These are phyloP conservation scores for Electrophaes corylata DNA, from an alignment of 2,888 invertebrate genomes.

Conservation along the genomic window DNA sequence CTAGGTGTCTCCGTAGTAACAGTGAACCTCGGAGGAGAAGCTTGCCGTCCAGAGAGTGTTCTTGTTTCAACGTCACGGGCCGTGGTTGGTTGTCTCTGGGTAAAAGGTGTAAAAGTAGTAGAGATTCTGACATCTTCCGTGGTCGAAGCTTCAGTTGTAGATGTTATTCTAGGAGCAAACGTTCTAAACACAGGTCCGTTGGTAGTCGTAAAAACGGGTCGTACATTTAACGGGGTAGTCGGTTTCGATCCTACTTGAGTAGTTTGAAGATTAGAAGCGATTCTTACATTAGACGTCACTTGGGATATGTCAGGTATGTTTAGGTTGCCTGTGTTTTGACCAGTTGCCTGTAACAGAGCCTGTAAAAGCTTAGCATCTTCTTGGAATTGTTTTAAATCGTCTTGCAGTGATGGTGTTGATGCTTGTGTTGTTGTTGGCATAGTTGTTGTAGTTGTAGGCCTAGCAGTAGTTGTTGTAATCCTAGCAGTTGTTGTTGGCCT, in stretches of 20 bases:
- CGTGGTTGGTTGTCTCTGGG: slow-evolving; percentile 57
- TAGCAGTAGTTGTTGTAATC: slow-evolving; percentile 41
- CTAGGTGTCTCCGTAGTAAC: slow-evolving; percentile 73
- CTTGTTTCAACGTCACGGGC: slow-evolving; percentile 46
- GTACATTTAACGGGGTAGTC: slow-evolving; percentile 66
- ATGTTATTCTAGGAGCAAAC: slow-evolving; percentile 58
- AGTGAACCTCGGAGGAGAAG: slow-evolving; percentile 53
- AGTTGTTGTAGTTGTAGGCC: slow-evolving; percentile 36
- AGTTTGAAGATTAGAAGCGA: slow-evolving; percentile 70
- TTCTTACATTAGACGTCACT: slow-evolving; percentile 73
- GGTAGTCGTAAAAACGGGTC: slow-evolving; percentile 67
- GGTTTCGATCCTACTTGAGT: slow-evolving; percentile 68
- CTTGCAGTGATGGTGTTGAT: slow-evolving; percentile 57
- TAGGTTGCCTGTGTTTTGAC: slow-evolving; percentile 57
- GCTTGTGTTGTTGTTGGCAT: slow-evolving; percentile 52
- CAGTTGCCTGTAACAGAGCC: slow-evolving; percentile 72
- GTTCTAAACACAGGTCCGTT: slow-evolving; percentile 55
- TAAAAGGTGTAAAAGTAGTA: slow-evolving; percentile 67
- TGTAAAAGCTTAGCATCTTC: slow-evolving; percentile 75
- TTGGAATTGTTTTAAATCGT: slow-evolving; percentile 69
- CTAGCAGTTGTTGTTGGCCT: slow-evolving; percentile 44
- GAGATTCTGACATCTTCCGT: slow-evolving; percentile 69
- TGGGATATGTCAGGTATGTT: slow-evolving; percentile 69
- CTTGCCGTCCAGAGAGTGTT: slow-evolving; percentile 53
- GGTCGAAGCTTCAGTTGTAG: slow-evolving; percentile 56